phyloP scores from a whole-genome alignment of 35 echinoderm and acorn worm species.

The Apostichopus japonicus region DNA sequence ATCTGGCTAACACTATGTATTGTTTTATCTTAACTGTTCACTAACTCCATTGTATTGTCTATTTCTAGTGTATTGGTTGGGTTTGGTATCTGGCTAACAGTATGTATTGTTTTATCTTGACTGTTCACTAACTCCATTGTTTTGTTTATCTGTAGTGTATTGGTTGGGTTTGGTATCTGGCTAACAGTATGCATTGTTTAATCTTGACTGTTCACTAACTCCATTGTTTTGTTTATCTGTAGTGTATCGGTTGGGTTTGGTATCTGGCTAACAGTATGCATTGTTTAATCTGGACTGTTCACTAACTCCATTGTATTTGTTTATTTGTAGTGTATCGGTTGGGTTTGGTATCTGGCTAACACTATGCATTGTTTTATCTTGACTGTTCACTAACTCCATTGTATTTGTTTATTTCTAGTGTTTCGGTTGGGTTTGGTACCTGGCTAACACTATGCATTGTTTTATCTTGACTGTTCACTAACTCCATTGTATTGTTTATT shows the following conservation, averaged over 20 bases:
- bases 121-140: slow-evolving; percentile 32
- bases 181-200: slow-evolving; percentile 92
- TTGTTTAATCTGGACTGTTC: slow-evolving; percentile 80
- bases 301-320: neutral
- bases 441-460: slow-evolving; percentile 96
- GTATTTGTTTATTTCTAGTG: too few relatives aligned
- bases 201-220: slow-evolving; percentile 69
- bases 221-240: too few relatives aligned
- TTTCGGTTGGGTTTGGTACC: slow-evolving; percentile 69
- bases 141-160: too few relatives aligned
- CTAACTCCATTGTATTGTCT: neutral
- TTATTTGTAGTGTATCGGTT: slow-evolving; percentile 79
- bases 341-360: slow-evolving; percentile 93
- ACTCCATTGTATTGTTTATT: neutral
- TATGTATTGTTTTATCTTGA: slow-evolving; percentile 89
- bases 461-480: slow-evolving; percentile 77
- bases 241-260: slow-evolving; percentile 55
- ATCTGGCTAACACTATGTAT: slow-evolving; percentile 87
- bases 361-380: slow-evolving; percentile 91
- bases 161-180: slow-evolving; percentile 81
- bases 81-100: slow-evolving; percentile 91
- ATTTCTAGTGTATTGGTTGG: slow-evolving; percentile 8
- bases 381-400: slow-evolving; percentile 49
- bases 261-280: slow-evolving; percentile 96
- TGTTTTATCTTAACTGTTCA: slow-evolving; percentile 80